A percentile compares a stretch with the other conserved stretches of the same genome.
phyloP scores from a whole-genome alignment of 2,113 vertebrate species.

The Proterorhinus semilunaris region DNA sequence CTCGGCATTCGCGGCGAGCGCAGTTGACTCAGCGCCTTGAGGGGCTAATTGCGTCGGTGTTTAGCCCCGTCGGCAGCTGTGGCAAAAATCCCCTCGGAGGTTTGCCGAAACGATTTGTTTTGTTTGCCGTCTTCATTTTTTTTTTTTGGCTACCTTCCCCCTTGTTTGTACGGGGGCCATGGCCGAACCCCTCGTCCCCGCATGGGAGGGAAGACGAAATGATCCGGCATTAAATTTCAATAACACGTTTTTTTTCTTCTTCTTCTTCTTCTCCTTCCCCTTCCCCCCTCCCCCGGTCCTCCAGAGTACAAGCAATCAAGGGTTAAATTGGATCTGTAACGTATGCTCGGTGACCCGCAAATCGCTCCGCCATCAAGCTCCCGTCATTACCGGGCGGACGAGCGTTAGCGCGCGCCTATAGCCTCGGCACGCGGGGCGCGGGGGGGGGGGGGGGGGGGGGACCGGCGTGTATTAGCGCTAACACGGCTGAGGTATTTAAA shows the following conservation, averaged over 20 bases:
- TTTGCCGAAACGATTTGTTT: slow-evolving; percentile 77
- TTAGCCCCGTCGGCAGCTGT: slow-evolving; percentile 78
- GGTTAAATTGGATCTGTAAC: slow-evolving; percentile 99
- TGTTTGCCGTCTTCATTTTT: slow-evolving; percentile 44
- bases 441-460: slow-evolving; percentile 91
- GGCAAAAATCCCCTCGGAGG: slow-evolving; percentile 68
- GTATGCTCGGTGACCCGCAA: slow-evolving; percentile 95
- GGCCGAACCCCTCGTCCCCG: slow-evolving; percentile 72
- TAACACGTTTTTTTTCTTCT: slow-evolving; percentile 76
- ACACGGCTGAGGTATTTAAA: slow-evolving; percentile 99
- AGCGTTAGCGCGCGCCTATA: slow-evolving; percentile 90
- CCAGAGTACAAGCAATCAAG: slow-evolving; percentile 91
- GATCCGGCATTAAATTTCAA: slow-evolving; percentile 87
- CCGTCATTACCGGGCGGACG: slow-evolving; percentile 99
- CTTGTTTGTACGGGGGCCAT: slow-evolving; percentile 58
- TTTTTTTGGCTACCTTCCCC: slow-evolving; percentile 48
- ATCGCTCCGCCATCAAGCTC: slow-evolving; percentile 97
- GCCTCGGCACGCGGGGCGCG: slow-evolving; percentile 84
- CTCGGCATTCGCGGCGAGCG: slow-evolving; percentile 56
- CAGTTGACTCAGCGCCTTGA: slow-evolving; percentile 61
- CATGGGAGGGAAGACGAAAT: slow-evolving; percentile 77
- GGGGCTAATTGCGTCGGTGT: slow-evolving; percentile 81
- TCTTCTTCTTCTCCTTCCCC: background rate
- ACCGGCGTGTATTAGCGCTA: slow-evolving; percentile 91
- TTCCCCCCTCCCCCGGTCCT: slow-evolving; percentile 78